Evolutionary conservation across 2,113 vertebrate species (phyloP).

Genomic region (Ammodytes marinus): DNA sequence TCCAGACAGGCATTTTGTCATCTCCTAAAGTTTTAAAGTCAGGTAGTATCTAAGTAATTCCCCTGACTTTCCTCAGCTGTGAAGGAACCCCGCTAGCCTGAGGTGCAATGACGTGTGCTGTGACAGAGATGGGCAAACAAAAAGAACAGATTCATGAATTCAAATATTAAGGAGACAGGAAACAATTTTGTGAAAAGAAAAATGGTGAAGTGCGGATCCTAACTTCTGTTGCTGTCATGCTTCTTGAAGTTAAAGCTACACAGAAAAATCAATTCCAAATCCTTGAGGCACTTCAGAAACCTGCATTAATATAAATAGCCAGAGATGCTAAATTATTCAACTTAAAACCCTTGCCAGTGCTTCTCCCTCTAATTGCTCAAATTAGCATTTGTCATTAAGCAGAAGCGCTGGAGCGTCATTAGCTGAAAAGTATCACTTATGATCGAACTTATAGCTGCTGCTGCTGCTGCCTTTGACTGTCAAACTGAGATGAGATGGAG

Average conservation of each 20-base stretch:
- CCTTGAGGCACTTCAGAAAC: conserved; percentile 44
- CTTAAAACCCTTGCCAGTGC: conserved; percentile 45
- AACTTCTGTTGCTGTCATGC: background rate
- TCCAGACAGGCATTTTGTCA: background rate
- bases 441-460: conserved; percentile 7
- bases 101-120: conserved; percentile 5
- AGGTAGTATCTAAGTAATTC: background rate
- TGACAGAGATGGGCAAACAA: conserved; percentile 59
- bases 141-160: conserved; percentile 4
- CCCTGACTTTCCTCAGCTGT: background rate
- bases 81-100: conserved; percentile 32
- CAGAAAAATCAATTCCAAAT: conserved; percentile 41
- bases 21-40: background rate
- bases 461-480: conserved; percentile 11
- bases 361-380: conserved; percentile 54
- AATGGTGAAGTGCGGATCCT: background rate
- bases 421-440: conserved; percentile 43
- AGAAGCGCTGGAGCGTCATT: conserved; percentile 42
- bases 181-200: background rate
- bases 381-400: conserved; percentile 61
- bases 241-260: conserved; percentile 20
- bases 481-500: conserved; percentile 15
- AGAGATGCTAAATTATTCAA: conserved; percentile 56
- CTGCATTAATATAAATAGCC: conserved; percentile 51
- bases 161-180: background rate